These are phyloP conservation scores for Metopolophium dirhodum DNA, from an alignment of 1,140 invertebrate species.

Conservation along the genomic window DNA sequence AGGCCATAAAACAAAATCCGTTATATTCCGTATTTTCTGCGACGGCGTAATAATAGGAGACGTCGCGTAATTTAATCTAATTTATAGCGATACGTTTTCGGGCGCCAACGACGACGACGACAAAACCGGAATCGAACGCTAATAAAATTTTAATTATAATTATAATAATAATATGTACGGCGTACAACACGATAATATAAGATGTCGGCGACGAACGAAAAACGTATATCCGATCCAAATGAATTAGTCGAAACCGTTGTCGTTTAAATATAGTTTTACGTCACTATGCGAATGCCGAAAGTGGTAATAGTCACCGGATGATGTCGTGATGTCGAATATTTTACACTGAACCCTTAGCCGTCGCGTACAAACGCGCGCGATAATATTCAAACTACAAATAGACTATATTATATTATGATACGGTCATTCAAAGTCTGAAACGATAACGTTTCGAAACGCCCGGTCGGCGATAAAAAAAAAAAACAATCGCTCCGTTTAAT, in stretches of 20 bases:
- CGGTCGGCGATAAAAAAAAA: background rate
- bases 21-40: background rate
- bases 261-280: background rate
- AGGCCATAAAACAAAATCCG: background rate
- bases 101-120: too few species aligned
- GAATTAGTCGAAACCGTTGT: background rate
- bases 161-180: background rate
- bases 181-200: too few species aligned
- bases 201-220: too few species aligned
- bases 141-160: background rate
- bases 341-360: background rate
- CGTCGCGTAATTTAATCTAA: constrained; percentile 7
- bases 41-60: too few species aligned
- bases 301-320: too few species aligned
- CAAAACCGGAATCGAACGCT: background rate
- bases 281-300: too few species aligned
- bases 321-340: too few species aligned
- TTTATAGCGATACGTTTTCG: constrained; percentile 20
- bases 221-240: too few species aligned
- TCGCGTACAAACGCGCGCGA: background rate
- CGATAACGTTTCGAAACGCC: too few species aligned
- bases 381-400: background rate
- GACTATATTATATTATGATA: background rate
- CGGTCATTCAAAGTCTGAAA: background rate
- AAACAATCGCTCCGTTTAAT: background rate